Conservation (phyloP, 2,888 invertebrate species). For the Drosophila niveifrons region DNA sequence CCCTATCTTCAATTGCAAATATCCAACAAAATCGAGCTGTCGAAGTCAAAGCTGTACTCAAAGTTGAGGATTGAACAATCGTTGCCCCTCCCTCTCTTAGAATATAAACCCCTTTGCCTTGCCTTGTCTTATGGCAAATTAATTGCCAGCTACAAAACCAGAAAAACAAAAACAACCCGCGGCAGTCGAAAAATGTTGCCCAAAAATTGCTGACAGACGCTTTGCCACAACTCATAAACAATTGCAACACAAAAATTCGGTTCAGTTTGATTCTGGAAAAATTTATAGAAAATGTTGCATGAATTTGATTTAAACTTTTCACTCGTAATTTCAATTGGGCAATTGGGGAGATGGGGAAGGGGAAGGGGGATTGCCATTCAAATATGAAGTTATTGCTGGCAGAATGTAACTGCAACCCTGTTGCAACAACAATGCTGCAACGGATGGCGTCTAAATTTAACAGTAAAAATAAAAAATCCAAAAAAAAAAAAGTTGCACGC, state of each 20-base stretch:
- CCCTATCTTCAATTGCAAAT: not conserved
- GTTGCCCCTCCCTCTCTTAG: not conserved
- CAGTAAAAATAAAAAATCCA: slow-evolving; percentile 28
- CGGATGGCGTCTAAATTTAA: slow-evolving; percentile 68
- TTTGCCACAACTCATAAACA: slow-evolving; percentile 71
- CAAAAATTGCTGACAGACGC: slow-evolving; percentile 59
- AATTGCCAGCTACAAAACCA: slow-evolving; percentile 37
- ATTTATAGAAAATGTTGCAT: slow-evolving; percentile 43
- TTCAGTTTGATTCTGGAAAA: slow-evolving; percentile 8
- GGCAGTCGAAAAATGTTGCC: slow-evolving; percentile 27
- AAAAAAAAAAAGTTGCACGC: slow-evolving; percentile 38
- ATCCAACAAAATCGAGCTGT: not conserved
- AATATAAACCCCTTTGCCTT: not conserved
- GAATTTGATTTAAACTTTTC: slow-evolving; percentile 59
- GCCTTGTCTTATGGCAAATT: slow-evolving; percentile 45
- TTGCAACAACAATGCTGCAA: slow-evolving; percentile 22
- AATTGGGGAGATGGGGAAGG: not conserved
- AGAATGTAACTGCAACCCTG: slow-evolving; percentile 38
- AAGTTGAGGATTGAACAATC: slow-evolving; percentile 8
- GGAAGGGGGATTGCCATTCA: slow-evolving; percentile 32
- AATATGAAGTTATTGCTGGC: slow-evolving; percentile 49
- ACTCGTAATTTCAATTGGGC: slow-evolving; percentile 51
- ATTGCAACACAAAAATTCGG: slow-evolving; percentile 45
- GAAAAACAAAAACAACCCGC: slow-evolving; percentile 51
- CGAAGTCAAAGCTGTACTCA: not conserved